Conservation (phyloP, 2,797 vertebrate genomes). For the Eulemur coronatus region DNA sequence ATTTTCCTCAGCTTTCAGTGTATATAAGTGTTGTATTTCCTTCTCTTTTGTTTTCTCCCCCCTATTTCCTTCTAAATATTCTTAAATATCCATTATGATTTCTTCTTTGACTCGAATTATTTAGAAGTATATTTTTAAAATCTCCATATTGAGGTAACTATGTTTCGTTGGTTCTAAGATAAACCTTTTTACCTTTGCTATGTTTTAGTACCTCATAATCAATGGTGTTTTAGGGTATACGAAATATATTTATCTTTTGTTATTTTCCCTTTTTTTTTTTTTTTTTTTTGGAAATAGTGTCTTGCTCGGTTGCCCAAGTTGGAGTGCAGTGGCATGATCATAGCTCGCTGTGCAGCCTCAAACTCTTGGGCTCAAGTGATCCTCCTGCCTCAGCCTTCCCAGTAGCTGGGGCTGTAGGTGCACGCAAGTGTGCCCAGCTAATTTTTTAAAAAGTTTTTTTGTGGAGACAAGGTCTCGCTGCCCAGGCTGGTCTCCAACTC, state of each 20-base stretch:
- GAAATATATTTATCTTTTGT: not conserved
- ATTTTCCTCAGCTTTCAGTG: not conserved
- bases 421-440: too few relatives aligned
- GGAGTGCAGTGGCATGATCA: too few relatives aligned
- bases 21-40: slow-evolving; percentile 13
- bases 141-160: not conserved
- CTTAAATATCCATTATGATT: not conserved
- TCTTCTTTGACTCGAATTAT: slow-evolving; percentile 13
- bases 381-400: too few relatives aligned
- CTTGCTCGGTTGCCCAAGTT: too few relatives aligned
- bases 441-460: too few relatives aligned
- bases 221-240: not conserved
- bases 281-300: not conserved
- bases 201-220: not conserved
- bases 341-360: too few relatives aligned
- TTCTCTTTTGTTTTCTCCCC: not conserved
- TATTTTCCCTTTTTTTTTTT: not conserved
- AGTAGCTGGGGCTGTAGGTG: too few relatives aligned
- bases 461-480: too few relatives aligned
- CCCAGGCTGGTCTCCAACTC: too few relatives aligned
- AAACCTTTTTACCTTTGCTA: not conserved
- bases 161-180: not conserved
- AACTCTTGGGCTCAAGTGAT: too few relatives aligned
- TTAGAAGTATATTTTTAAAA: not conserved
- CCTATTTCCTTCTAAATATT: not conserved